These are phyloP conservation scores for Scaptomyza cyrtandrae DNA, from an alignment of 2,888 invertebrate species.

Conservation along the genomic window DNA sequence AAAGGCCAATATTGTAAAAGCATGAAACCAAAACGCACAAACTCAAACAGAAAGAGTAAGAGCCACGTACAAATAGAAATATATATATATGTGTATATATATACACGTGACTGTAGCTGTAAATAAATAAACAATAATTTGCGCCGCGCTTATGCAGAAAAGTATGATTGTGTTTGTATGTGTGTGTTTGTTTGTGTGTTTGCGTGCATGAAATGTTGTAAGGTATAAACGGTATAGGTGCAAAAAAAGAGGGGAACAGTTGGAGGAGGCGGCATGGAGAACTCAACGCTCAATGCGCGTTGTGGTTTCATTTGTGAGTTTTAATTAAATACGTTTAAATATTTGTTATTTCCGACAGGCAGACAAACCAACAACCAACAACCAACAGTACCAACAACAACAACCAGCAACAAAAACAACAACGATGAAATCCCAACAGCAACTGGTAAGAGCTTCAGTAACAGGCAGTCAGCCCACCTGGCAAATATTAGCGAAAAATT, in stretches of 20 bases:
- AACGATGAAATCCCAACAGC: conserved; percentile 1
- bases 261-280: conserved; percentile 14
- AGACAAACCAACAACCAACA: conserved; percentile 57
- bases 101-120: conserved; percentile 43
- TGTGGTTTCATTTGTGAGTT: conserved; percentile 80
- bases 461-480: conserved; percentile 47
- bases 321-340: conserved; percentile 82
- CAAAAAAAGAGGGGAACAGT: conserved; percentile 9
- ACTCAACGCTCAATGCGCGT: conserved; percentile 55
- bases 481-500: conserved; percentile 80
- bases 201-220: conserved; percentile 47
- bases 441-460: conserved; percentile 25
- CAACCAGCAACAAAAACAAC: conserved; percentile 29
- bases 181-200: conserved; percentile 8
- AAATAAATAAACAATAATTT: conserved; percentile 78
- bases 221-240: conserved; percentile 32
- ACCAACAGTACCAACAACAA: conserved; percentile 46
- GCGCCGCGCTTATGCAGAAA: conserved; percentile 44
- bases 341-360: conserved; percentile 76
- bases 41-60: conserved; percentile 6
- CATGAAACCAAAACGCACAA: conserved; percentile 36
- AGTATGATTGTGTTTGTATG: conserved; percentile 15
- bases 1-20: conserved; percentile 29
- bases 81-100: neutral
- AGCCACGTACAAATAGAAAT: conserved; percentile 31